Percentiles rank a stretch among this genome's conserved stretches.
phyloP scores from a whole-genome alignment of 2,797 vertebrate species.

The Knipowitschia caucasica region DNA sequence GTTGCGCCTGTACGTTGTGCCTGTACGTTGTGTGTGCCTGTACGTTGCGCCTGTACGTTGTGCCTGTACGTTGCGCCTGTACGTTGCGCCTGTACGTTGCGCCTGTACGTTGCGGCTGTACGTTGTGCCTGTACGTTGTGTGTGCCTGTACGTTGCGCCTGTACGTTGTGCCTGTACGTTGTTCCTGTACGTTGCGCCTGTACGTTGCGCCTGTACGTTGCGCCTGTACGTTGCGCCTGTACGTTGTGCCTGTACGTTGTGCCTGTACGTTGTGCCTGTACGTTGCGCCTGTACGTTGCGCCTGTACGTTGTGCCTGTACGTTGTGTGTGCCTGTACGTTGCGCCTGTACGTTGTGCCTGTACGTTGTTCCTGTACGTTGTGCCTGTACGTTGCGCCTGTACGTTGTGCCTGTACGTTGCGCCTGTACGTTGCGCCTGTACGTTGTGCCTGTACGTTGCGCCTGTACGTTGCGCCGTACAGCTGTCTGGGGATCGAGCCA shows the following conservation, averaged over 20 bases:
- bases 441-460: conserved; percentile 14
- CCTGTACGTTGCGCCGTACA: conserved; percentile 19
- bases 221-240: conserved; percentile 8
- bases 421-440: conserved; percentile 7
- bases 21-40: too few species aligned
- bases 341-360: conserved; percentile 8
- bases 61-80: conserved; percentile 8
- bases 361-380: conserved; percentile 11
- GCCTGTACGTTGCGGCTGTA: conserved; percentile 18
- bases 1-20: conserved; percentile 13
- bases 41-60: conserved; percentile 8
- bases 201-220: conserved; percentile 8
- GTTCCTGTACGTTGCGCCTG: conserved; percentile 16
- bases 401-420: conserved; percentile 8
- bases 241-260: conserved; percentile 15
- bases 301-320: conserved; percentile 7
- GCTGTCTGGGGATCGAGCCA: conserved; percentile 20
- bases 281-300: conserved; percentile 7
- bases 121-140: neutral
- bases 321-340: too few species aligned
- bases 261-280: conserved; percentile 18
- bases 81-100: conserved; percentile 15
- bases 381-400: conserved; percentile 17
- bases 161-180: conserved; percentile 15
- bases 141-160: conserved; percentile 12